These are phyloP conservation scores for Panonychus citri DNA, from an alignment of 1,140 invertebrate species.

Conservation along the genomic window DNA sequence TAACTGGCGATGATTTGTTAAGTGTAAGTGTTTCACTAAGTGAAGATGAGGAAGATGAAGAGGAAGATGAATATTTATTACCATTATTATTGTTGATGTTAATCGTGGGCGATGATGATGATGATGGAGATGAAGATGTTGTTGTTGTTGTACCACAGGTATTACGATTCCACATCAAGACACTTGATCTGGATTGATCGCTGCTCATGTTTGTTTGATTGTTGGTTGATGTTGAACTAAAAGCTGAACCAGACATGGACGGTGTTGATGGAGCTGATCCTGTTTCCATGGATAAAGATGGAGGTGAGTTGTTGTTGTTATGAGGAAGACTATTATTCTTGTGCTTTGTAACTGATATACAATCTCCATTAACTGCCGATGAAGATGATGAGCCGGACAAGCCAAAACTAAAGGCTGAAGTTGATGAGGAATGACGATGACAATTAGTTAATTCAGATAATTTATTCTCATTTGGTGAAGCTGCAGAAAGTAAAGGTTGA, in stretches of 20 bases:
- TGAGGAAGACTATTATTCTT: slow-evolving; percentile 2
- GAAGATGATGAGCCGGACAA: neutral
- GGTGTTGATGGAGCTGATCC: neutral
- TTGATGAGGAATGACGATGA: neutral
- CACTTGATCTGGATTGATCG: slow-evolving; percentile 18
- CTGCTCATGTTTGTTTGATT: slow-evolving; percentile 2
- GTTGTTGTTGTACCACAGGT: neutral
- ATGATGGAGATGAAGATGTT: neutral
- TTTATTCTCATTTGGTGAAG: neutral
- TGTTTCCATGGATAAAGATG: neutral
- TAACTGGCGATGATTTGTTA: neutral
- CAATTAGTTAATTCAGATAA: neutral
- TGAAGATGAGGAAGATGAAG: neutral
- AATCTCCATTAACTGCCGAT: slow-evolving; percentile 4
- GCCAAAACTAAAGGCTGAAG: slow-evolving; percentile 2
- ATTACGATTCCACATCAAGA: slow-evolving; percentile 20
- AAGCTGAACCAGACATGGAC: neutral
- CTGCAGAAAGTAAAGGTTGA: too few relatives aligned
- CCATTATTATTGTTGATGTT: too few relatives aligned
- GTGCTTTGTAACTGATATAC: slow-evolving; percentile 6
- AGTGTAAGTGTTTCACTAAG: neutral
- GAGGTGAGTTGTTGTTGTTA: too few relatives aligned
- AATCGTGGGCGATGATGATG: neutral
- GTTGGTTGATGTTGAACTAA: neutral
- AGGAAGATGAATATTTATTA: too few relatives aligned